phyloP scores from a whole-genome alignment of 2,888 invertebrate genomes.

The Omphaloscelis lunosa region DNA sequence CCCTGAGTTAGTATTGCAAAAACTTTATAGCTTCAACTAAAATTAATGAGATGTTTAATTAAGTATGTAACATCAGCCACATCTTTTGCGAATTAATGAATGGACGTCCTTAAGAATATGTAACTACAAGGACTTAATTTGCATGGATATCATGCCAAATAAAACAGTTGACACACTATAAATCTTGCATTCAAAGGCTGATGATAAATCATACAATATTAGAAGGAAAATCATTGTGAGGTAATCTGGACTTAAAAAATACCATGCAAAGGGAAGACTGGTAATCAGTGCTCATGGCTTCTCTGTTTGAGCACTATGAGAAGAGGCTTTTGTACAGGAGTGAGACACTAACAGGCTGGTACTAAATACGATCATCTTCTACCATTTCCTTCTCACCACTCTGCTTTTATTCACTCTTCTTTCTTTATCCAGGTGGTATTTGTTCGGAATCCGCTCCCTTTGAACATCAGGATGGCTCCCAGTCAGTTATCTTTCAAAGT shows the following conservation, averaged over 20 bases:
- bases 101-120: not conserved
- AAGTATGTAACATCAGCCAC: conserved; percentile 7
- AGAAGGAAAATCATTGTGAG: not conserved
- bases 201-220: conserved; percentile 2
- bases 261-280: not conserved
- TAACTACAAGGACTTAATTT: conserved; percentile 32
- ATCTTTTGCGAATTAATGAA: conserved; percentile 40
- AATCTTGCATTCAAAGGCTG: not conserved
- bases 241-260: not conserved
- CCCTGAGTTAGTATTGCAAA: not conserved
- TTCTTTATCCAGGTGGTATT: no score
- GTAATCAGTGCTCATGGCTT: no score
- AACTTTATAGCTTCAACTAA: not conserved
- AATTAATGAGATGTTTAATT: conserved; percentile 12
- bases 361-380: no score
- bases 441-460: no score
- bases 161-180: not conserved
- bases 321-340: no score
- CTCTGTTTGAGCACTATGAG: no score
- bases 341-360: no score
- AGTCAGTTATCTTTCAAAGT: no score
- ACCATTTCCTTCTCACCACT: no score
- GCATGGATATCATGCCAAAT: conserved; percentile 26
- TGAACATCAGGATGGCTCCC: no score
- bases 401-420: no score